phyloP scores from a whole-genome alignment of 2,888 invertebrate genomes.

The Steinernema hermaphroditum region DNA sequence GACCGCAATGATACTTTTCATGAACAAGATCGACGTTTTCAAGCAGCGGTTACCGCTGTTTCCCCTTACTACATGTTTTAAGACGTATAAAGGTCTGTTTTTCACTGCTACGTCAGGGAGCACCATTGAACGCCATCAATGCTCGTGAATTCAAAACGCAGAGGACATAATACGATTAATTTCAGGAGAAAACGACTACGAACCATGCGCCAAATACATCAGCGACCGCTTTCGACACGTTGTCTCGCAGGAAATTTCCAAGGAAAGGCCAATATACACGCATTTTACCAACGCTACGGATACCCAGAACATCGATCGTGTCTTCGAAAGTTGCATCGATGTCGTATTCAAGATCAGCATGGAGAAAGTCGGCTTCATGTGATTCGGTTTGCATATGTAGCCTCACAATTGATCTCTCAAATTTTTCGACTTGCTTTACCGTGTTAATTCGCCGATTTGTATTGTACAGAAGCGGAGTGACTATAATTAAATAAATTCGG shows the following conservation, averaged over 20 bases:
- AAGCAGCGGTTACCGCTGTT: constrained; percentile 60
- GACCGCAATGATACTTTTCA: constrained; percentile 68
- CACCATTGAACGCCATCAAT: constrained; percentile 20
- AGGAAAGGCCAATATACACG: constrained; percentile 67
- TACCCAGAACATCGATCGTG: constrained; percentile 66
- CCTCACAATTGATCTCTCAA: no score
- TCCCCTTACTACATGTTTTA: constrained; percentile 65
- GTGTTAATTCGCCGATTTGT: no score
- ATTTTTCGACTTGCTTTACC: no score
- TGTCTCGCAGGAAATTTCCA: constrained; percentile 55
- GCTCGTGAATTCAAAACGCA: constrained; percentile 9
- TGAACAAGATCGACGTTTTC: constrained; percentile 67
- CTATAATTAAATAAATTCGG: no score
- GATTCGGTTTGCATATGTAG: constrained; percentile 4
- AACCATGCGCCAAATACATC: constrained; percentile 65
- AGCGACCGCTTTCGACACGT: constrained; percentile 65
- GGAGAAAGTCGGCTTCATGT: constrained; percentile 65
- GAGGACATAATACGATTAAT: not conserved
- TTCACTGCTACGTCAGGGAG: no score
- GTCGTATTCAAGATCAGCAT: constrained; percentile 63
- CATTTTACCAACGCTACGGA: constrained; percentile 69
- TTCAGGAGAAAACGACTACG: constrained; percentile 63
- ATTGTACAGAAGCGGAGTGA: no score
- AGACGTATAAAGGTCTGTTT: constrained; percentile 66
- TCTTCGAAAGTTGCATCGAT: constrained; percentile 64